Evolutionary conservation across 2,797 vertebrate species (phyloP), one percentile per base, ranked within the genome.

Genomic region (Hyperoplus immaculatus): DNA sequence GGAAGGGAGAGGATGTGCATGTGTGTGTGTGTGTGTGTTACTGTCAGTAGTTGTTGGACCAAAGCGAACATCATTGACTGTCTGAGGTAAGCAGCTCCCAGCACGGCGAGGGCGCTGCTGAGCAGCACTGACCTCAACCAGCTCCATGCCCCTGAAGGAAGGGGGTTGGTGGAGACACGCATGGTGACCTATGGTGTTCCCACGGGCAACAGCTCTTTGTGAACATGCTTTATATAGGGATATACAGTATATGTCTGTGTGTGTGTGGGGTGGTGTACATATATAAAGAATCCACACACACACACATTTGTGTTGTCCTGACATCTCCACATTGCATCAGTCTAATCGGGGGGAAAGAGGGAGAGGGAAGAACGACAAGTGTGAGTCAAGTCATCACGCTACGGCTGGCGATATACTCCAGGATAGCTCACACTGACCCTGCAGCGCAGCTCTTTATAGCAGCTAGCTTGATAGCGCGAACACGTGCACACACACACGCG

Each of bases 371-470:
- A 82, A 83, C 41, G 88, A 89, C 88, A 91, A 90, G 89, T 92
- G 90, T 85, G 90, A 93, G 84, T 92, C 85, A 88, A 92, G 87
- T 89, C 74, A 75, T 92, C 92, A 91, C 86, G 87, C 89, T 87
- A 93, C 59, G 77, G 79, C 90, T 81, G 88, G 80, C 69, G 85
- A 91, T 89, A 83, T 78, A 90, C 89, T 90, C 71, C 63, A 10
- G 89, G 87, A 89, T 83, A 80, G 78, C 78, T 83, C 85, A 74
- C 88, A 75, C 72, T 5, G 63, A 87, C 86, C 92, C 87, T 4
- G 67, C 46, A 84, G 90, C 82, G 18, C 3, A 55, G 90, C 87
- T 85, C 88, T 91, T 89, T 89, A 90, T 90, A 91, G 84, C 87
- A 89, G 72, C 74, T 16, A 41, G 77, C 80, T 57, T 2, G 4